These are phyloP conservation scores for Teleiodes luculella DNA, from an alignment of 2,888 invertebrate genomes.

Conservation along the genomic window DNA sequence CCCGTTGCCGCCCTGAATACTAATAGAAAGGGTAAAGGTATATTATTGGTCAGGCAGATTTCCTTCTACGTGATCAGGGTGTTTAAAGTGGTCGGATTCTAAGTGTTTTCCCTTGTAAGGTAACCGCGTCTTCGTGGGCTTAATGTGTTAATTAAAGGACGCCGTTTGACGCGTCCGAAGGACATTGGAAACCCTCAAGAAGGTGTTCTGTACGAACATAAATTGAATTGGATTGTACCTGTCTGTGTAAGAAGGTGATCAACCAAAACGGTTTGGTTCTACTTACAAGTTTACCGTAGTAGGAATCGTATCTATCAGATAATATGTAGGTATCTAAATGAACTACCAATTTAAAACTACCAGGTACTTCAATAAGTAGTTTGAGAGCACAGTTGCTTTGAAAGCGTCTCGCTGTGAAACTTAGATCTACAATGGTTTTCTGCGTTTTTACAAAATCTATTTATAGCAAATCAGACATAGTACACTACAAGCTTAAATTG, in stretches of 20 bases:
- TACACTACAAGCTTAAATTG: too few relatives aligned
- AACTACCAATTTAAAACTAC: too few relatives aligned
- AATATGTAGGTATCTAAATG: too few relatives aligned
- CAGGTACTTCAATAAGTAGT: too few relatives aligned
- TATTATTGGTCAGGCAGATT: conserved; percentile 67
- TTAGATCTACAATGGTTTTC: too few relatives aligned
- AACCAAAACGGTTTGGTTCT: neutral
- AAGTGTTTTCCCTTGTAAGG: conserved; percentile 52
- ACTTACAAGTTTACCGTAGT: too few relatives aligned
- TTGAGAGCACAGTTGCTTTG: too few relatives aligned
- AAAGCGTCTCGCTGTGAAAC: too few relatives aligned
- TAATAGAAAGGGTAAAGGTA: conserved; percentile 58
- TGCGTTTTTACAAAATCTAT: too few relatives aligned
- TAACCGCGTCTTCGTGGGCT: neutral
- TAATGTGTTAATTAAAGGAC: conserved; percentile 12
- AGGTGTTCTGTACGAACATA: neutral
- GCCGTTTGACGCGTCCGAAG: neutral
- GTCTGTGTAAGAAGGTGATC: neutral
- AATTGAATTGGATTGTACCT: neutral
- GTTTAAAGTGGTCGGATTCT: conserved; percentile 45
- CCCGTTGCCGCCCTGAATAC: conserved; percentile 47
- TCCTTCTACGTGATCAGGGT: conserved; percentile 54
- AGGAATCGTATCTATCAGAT: too few relatives aligned
- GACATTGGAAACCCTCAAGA: too few relatives aligned
- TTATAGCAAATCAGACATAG: too few relatives aligned